Evolutionary conservation across 2,888 invertebrate species (phyloP), one percentile per base, ranked within the genome.

Genomic region (Pseudoips prasinana): DNA sequence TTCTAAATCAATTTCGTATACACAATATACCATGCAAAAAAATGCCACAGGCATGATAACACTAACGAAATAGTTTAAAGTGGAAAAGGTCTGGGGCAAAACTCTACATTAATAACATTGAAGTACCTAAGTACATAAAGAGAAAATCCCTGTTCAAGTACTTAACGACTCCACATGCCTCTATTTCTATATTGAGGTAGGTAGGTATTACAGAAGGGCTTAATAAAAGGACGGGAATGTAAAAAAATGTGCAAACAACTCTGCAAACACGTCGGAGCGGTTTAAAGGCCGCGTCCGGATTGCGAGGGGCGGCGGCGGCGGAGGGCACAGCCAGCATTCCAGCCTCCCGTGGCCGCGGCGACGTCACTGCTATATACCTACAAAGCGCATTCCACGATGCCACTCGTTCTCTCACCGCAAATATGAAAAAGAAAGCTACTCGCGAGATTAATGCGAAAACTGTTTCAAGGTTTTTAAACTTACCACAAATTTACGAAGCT

Each of bases 171-270:
- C 23, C 26, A 23, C 11, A 33, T 29, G 27, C 32, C 40, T 45
- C 37, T 61, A 49, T 46, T 49, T 10, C 38, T 46, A 46, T 51
- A 55, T 54, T 51, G 44, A 54, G 58, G 57, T 64, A 14, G n/a
- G n/a, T n/a, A 62, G 63, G 60, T 58, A 64, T 64, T 63, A 60
- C 53, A 73, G 67, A 65, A 71, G 73, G 67, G 73, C 69, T 76
- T 79, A 83, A 81, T 84, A 82, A 80, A 82, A 79, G 73, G 73
- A 68, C 70, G 75, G 74, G 82, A 86, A 85, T 82, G 83, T 83
- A 85, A 87, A 82, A 87, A 87, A 88, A 87, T 85, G 87, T 86
- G 85, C 86, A 83, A 88, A 85, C 86, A 83, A 85, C 79, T 86
- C 74, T 66, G 83, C 82, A 82, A 88, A 87, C 88, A 87, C 81